These are phyloP conservation scores for Popillia japonica DNA, from an alignment of 1,140 invertebrate species.

Conservation along the genomic window DNA sequence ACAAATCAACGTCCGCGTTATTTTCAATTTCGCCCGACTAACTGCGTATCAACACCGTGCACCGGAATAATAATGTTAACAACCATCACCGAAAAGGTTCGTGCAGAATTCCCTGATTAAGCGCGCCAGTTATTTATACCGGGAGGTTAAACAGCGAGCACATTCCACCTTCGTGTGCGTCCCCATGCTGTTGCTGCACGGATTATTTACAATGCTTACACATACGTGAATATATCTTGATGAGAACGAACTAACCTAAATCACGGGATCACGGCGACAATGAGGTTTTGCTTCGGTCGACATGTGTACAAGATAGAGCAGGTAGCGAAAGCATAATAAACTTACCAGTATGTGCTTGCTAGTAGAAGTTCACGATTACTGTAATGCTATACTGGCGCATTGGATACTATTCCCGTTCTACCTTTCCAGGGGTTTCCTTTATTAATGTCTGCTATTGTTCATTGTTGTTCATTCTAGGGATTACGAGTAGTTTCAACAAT, in stretches of 20 bases:
- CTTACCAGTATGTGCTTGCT: not conserved
- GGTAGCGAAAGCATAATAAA: conserved; percentile 11
- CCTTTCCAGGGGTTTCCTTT: not conserved
- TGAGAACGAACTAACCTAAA: conserved; percentile 11
- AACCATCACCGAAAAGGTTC: not conserved
- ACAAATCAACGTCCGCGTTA: not conserved
- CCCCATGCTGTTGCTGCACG: not conserved
- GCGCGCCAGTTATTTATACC: conserved; percentile 14
- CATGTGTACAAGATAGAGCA: not conserved
- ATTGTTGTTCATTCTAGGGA: not conserved
- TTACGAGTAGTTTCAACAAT: not conserved
- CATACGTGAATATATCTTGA: conserved; percentile 6
- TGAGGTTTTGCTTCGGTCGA: not conserved
- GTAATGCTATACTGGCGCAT: not conserved
- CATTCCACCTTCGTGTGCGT: conserved; percentile 16
- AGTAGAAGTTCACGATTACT: not conserved
- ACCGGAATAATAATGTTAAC: conserved; percentile 2
- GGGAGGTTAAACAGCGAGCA: not conserved
- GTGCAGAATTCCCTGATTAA: conserved; percentile 18
- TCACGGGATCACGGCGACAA: conserved; percentile 8
- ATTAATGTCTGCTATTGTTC: not conserved
- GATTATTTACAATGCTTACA: not conserved
- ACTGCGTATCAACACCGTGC: not conserved
- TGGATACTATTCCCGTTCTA: not conserved
- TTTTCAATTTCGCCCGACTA: not conserved